Conservation (phyloP, 2,113 vertebrate species). For the Otus sunia region DNA sequence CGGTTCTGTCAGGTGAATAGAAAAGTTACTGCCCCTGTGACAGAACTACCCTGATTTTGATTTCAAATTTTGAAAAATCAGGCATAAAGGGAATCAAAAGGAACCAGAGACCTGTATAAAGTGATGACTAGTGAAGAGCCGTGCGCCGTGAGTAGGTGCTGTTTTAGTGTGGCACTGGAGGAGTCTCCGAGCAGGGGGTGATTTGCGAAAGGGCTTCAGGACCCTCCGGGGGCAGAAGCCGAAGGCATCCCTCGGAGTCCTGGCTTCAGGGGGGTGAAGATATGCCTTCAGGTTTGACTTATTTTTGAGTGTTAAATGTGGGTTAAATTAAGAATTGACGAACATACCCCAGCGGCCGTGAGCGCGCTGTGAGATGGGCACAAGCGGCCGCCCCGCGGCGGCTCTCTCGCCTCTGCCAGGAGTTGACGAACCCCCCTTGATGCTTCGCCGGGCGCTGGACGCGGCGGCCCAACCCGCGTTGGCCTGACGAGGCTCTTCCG, state of each 20-base stretch:
- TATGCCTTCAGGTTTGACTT: background rate
- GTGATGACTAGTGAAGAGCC: accelerated
- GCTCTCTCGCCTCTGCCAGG: background rate
- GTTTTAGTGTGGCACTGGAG: accelerated
- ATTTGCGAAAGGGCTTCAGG: accelerated
- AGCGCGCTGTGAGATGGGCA: background rate
- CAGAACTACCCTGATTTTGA: background rate
- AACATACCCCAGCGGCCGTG: accelerated
- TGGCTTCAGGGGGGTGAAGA: background rate
- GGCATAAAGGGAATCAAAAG: background rate
- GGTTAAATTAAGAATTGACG: background rate
- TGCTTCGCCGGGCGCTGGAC: accelerated
- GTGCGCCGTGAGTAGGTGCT: accelerated
- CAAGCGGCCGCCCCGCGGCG: no score
- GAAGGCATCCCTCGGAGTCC: accelerated
- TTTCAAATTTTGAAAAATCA: background rate
- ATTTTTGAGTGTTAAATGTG: background rate
- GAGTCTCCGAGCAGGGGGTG: background rate
- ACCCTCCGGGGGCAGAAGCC: background rate
- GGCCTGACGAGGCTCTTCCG: no score
- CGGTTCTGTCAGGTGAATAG: background rate
- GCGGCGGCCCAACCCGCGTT: accelerated
- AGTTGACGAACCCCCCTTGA: no score
- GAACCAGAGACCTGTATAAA: accelerated
- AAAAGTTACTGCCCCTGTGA: background rate